Evolutionary conservation across 2,888 invertebrate species (phyloP).

Genomic region (Dyspetes luteomarginatus): DNA sequence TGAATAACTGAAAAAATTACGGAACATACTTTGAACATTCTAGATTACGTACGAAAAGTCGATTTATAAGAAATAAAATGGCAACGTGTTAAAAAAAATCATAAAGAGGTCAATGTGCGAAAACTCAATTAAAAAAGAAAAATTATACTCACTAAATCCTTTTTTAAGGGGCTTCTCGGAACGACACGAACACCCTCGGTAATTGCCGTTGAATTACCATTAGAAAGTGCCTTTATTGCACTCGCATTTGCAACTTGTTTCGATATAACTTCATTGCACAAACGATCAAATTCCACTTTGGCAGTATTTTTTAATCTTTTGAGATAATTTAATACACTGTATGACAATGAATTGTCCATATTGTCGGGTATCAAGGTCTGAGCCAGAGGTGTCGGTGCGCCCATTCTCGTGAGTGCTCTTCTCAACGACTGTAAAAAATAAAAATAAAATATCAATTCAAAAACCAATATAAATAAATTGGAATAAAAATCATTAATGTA

Average conservation of each 20-base stretch:
- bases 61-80: too few species aligned
- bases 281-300: conserved; percentile 94
- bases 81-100: too few species aligned
- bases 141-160: conserved; percentile 90
- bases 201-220: conserved; percentile 84
- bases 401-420: conserved; percentile 95
- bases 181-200: conserved; percentile 91
- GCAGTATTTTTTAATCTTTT: conserved; percentile 98
- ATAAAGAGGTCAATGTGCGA: too few species aligned
- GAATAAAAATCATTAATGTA: conserved; percentile 11
- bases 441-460: not conserved
- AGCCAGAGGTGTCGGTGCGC: conserved; percentile 92
- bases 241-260: conserved; percentile 84
- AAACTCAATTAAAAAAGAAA: too few species aligned
- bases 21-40: too few species aligned
- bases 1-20: too few species aligned
- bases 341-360: conserved; percentile 96
- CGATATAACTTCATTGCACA: conserved; percentile 91
- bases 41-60: too few species aligned
- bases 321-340: conserved; percentile 96
- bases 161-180: conserved; percentile 89
- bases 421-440: conserved; percentile 89
- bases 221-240: conserved; percentile 78
- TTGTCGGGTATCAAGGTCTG: conserved; percentile 95
- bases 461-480: conserved; percentile 7